Evolutionary conservation across 2,797 vertebrate genomes (phyloP), one percentile per base, ranked within the genome.

Genomic region (Thalassophryne amazonica): DNA sequence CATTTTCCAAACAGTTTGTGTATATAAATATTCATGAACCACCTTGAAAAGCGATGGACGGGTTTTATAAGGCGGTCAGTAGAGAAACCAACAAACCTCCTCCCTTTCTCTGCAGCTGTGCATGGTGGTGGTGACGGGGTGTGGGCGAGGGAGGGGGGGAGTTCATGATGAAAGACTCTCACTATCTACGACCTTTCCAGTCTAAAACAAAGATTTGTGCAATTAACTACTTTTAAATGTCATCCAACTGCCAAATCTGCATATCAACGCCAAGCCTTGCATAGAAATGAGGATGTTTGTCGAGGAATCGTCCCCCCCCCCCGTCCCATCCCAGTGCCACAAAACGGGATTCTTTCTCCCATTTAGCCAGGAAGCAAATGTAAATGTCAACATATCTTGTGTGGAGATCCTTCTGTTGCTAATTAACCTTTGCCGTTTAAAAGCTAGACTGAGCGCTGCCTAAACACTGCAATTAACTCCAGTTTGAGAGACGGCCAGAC

Each of bases 191-290:
- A 90, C 89, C 89, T 91, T 91, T 91, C 83, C 80, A 82, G 80
- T 76, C 80, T 85, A 89, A 92, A 91, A 89, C 90, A 91, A 90
- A 90, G 87, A 91, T 89, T 90, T 91, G 87, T 86, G 90, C 89
- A 91, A 89, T 91, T 91, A 91, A 90, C 86, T 86, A 85, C 86
- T 89, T 89, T 91, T 88, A 91, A 91, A 92, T 92, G 90, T 91
- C 89, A 91, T 71, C 81, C 81, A 66, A 76, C 70, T 69, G 72
- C 83, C 68, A 76, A 78, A 91, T 89, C 86, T 87, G 80, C 86
- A 89, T 90, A 87, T 81, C 75, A 79, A 87, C 73, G 21, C 52
- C 82, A 41, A 66, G 76, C 31, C 71, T 72, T 72, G 88, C 86
- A 91, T 90, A 73, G 64, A 72, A 85, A 91, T 88, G 36, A 89